A percentile compares a stretch with the other conserved stretches of the same genome.
Conservation (phyloP, 2,888 invertebrate species). For the Athalia cordata region DNA sequence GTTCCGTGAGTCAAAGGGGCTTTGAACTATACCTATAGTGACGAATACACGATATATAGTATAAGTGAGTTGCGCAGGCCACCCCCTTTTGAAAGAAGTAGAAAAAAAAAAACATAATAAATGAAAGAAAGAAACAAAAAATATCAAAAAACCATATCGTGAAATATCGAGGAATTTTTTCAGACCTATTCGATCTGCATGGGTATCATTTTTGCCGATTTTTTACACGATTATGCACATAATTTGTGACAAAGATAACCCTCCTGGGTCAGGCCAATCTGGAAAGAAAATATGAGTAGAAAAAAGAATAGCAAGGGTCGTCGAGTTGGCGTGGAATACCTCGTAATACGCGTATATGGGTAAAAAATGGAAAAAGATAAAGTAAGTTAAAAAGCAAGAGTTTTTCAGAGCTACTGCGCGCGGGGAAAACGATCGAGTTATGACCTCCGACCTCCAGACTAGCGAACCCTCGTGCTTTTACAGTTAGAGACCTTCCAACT, state of each 20-base stretch:
- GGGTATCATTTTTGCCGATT: too few species aligned
- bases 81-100: background rate
- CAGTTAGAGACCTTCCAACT: constrained; percentile 3
- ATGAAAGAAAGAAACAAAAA: background rate
- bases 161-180: background rate
- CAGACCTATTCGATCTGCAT: too few species aligned
- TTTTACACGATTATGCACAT: too few species aligned
- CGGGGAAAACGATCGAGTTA: constrained; percentile 13
- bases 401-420: background rate
- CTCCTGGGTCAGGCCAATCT: too few species aligned
- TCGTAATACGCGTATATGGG: too few species aligned
- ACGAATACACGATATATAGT: background rate
- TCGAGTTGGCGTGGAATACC: too few species aligned
- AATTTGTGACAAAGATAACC: too few species aligned
- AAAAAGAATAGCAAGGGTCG: too few species aligned
- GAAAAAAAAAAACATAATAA: background rate
- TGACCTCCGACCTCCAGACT: constrained; percentile 37
- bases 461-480: constrained; percentile 25
- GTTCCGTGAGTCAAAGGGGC: constrained; percentile 44
- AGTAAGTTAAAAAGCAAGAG: constrained; percentile 20
- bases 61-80: background rate
- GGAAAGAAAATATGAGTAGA: too few species aligned
- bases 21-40: constrained; percentile 38
- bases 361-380: background rate
- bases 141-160: background rate